Conservation (phyloP, 2,113 vertebrate species). For the Fulmarus glacialis region DNA sequence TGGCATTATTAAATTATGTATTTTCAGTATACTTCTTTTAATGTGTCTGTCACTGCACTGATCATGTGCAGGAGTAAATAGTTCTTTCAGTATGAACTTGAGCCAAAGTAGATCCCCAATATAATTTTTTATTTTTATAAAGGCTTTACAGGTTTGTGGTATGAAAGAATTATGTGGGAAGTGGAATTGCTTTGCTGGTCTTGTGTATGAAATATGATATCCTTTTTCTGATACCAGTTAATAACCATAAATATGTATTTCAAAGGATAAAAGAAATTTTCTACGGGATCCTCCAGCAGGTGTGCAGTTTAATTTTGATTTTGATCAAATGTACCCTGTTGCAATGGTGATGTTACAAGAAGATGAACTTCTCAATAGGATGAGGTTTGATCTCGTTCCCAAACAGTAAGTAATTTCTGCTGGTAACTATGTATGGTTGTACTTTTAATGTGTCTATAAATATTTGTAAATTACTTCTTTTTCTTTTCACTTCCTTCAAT, state of each 20-base stretch:
- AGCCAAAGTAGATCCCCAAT: not conserved
- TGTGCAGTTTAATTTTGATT: constrained; percentile 92
- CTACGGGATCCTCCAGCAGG: constrained; percentile 91
- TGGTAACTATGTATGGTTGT: not conserved
- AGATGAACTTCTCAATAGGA: constrained; percentile 90
- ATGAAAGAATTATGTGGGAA: not conserved
- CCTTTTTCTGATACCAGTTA: not conserved
- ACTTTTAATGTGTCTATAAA: not conserved
- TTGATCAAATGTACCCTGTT: constrained; percentile 90
- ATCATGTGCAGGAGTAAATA: not conserved
- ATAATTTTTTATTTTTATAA: not conserved
- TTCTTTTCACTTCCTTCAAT: not conserved
- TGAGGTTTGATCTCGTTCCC: constrained; percentile 94
- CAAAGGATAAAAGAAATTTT: constrained; percentile 92
- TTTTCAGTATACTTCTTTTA: not conserved
- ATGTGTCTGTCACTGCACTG: not conserved
- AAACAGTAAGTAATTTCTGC: constrained; percentile 84
- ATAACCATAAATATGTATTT: constrained; percentile 21
- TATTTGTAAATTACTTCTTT: not conserved
- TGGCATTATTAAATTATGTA: not conserved
- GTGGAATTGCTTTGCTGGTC: not conserved
- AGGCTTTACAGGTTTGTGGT: not conserved
- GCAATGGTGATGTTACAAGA: constrained; percentile 94
- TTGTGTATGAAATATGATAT: not conserved
- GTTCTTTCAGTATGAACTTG: not conserved